Conservation (phyloP, 2,888 invertebrate genomes). For the Crocallis elinguaria region DNA sequence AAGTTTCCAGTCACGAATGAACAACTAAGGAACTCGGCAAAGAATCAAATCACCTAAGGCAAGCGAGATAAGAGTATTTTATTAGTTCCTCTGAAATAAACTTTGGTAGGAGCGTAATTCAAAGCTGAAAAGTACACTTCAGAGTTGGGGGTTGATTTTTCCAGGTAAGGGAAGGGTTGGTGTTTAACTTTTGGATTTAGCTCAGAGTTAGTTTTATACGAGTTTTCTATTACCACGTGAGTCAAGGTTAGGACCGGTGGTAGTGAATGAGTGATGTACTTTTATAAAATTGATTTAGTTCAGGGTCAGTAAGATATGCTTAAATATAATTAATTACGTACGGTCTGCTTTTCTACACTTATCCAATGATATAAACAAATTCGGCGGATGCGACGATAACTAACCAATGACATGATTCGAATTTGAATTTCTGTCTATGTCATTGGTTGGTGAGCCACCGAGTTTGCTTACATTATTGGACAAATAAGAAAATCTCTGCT, state of each 20-base stretch:
- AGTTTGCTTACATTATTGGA: no score
- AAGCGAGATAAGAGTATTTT: conserved; percentile 37
- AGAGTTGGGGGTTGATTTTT: conserved; percentile 20
- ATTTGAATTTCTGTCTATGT: no score
- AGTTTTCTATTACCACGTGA: conserved; percentile 2
- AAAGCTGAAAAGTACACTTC: conserved; percentile 25
- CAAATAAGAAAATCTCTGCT: no score
- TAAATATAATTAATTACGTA: no score
- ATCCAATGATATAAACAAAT: no score
- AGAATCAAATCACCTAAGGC: conserved; percentile 39
- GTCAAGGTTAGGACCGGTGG: not conserved
- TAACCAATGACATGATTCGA: no score
- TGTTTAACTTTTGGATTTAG: conserved; percentile 16
- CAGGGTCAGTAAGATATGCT: no score
- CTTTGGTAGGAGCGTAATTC: conserved; percentile 25
- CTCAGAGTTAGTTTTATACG: not conserved
- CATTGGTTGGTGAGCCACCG: no score
- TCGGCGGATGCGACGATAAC: no score
- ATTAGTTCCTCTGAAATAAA: conserved; percentile 33
- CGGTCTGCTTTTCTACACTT: no score
- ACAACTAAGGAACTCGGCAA: conserved; percentile 26
- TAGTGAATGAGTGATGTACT: no score
- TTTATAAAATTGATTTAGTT: no score
- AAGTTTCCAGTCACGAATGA: conserved; percentile 31
- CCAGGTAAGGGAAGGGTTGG: conserved; percentile 19